Evolutionary conservation across 2,113 vertebrate genomes (phyloP).

Genomic region (Gallinago paraguaiae): DNA sequence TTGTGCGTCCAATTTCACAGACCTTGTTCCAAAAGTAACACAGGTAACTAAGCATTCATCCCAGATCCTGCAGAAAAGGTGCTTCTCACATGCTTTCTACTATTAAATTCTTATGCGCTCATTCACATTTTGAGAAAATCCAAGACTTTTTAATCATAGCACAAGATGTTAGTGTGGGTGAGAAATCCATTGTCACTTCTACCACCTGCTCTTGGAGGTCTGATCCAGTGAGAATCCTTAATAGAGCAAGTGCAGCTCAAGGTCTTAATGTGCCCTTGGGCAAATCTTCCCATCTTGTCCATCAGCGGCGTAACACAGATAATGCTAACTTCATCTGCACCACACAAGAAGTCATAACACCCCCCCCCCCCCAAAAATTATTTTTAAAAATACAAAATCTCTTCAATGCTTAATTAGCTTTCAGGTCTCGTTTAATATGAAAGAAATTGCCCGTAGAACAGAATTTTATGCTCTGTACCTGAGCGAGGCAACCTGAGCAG

Average conservation of each 20-base stretch:
- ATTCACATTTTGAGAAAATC: not conserved
- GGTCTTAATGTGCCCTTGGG: not conserved
- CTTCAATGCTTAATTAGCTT: not conserved
- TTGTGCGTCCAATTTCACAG: not conserved
- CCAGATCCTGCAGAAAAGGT: not conserved
- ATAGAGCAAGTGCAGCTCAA: not conserved
- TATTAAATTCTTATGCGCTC: not conserved
- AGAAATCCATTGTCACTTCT: not conserved
- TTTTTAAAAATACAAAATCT: not conserved
- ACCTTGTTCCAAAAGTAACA: not conserved
- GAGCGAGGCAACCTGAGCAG: not conserved
- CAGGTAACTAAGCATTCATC: no score
- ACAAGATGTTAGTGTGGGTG: not conserved
- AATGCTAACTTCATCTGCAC: rapidly evolving
- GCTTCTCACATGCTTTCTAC: not conserved
- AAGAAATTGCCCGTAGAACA: not conserved
- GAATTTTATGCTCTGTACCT: not conserved
- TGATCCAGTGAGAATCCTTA: not conserved
- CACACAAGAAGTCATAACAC: not conserved
- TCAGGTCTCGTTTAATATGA: not conserved
- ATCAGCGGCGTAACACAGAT: not conserved
- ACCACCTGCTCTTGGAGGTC: not conserved
- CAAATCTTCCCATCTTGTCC: not conserved
- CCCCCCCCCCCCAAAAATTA: rapidly evolving
- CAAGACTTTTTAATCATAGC: not conserved